Evolutionary conservation across 2,113 vertebrate genomes (phyloP), one percentile per base, ranked within the genome.

Genomic region (Etia nguti): DNA sequence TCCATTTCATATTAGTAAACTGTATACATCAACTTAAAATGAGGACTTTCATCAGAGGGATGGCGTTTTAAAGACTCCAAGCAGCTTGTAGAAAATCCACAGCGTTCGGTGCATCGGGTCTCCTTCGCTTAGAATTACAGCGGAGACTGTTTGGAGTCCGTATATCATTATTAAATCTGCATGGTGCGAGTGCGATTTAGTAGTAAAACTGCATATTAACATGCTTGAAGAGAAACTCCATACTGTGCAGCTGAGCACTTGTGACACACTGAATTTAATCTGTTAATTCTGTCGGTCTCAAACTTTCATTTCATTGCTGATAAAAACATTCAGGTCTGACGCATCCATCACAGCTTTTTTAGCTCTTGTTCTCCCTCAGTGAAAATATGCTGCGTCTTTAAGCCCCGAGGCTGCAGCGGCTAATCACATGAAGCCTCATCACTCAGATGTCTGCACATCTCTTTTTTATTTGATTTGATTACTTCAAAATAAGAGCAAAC

Each of bases 381-480:
- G 22, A 80, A 84, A 59, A 84, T 31, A 52, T 22, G 59, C 82
- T 10, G 26, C 34, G 31, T 86, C 81, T 86, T 87, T 41, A 79
- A 90, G 36, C 62, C 82, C 80, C 0, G 5, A 57, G 84, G 85
- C 80, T 70, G 56, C 57, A 22, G 18, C 77, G 20, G 43, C 50
- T 80, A 73, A 85, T 85, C 83, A 43, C n/a, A 79, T 18, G 75
- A 86, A 56, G 73, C 81, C 56, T 88, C 79, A 56, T 83, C 89
- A 85, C 70, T 81, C 77, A 31, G 18, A 77, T 65, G 48, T 48
- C 20, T 26, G 9, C 34, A 60, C 54, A 82, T 41, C 10, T 29
- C 43, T 85, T 84, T 50, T 86, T 84, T 50, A 80, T 77, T 90
- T 81, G 16, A 88, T 91, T 50, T 36, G 50, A 80, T 86, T 79